Base-by-base conservation (phyloP, 2,888 invertebrate genomes). In the Drosophila pseudotalamancana region DNA sequence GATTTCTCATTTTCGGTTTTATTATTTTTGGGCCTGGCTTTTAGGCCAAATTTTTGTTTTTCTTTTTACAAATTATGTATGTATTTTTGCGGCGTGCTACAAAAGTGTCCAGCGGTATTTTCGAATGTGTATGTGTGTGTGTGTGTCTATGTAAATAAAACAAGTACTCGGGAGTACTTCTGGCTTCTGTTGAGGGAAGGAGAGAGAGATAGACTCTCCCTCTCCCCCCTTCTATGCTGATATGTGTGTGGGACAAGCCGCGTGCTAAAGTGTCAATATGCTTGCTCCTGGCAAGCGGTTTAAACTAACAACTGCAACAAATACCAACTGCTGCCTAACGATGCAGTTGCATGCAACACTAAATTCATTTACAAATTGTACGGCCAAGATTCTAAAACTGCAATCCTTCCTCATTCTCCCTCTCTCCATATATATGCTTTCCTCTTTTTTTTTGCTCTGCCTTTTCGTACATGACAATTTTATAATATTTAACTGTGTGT, bases 331-430 rank as follows among this genome's bases (percentile, higher is more conserved):
- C 51, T 67, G 48, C 59, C 42, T 37, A 43, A 42, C 27, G 34
- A 56, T 68, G 83, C 79, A 48, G 65, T 56, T 59, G 72, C 72
- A 54, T 69, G 65, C 72, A 80, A 70, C 68, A 70, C 67, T 81
- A 81, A 81, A 70, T 81, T 81, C 72, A 84, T 81, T 68, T 81
- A 81, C 80, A 81, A 81, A 81, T 80, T 59, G 57, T 54, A 16
- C 62, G 59, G 66, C 75, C 82, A 72, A 54, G 49, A 21, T 65
- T 71, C 59, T 59, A 67, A 64, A 56, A 66, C 66, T 70, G 53
- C 59, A 76, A 79, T 63, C 54, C 29, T 29, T 19, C 21, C 6
- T 31, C 45, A 12, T 12, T 29, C 14, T 16, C 40, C 8, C 23
- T 40, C 16, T 25, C 42, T n/a, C n/a, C n/a, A n/a, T n/a, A n/a